Base-by-base conservation (phyloP, 1,140 invertebrate genomes). In the Calliopsis andreniformis region DNA sequence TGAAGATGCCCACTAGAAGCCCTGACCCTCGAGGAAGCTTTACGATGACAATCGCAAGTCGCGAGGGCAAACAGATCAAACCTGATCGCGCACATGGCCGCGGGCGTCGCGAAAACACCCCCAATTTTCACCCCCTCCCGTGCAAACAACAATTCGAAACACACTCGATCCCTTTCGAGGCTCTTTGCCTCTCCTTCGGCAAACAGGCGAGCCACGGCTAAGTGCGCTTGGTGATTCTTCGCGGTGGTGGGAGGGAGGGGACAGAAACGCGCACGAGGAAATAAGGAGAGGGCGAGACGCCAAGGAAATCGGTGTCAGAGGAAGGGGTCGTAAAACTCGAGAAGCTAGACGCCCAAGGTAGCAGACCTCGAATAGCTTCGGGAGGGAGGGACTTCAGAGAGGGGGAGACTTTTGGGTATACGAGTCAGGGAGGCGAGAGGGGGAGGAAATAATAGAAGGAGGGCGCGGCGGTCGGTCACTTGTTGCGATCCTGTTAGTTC, bases 401-500 rank as follows among this genome's bases (percentile, higher is more conserved):
- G 68, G 61, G 61, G 71, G 49, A 67, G 78, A 59, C 64, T 76
- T 75, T 77, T 69, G 76, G 70, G 42, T 35, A 63, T 42, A 58
- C 43, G 30, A 76, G 59, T 39, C 35, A 69, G 20, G 73, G 59
- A 39, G 42, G 70, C 61, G 58, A 59, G 81, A 67, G 66, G 68
- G 80, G 56, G 59, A 83, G 72, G 55, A 79, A 80, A 84, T 81
- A 86, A 87, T 84, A 80, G 79, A 81, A 82, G 85, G 78, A 86
- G 86, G 85, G 85, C 85, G 85, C 84, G 85, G 85, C 79, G 82
- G 76, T 81, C 80, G 84, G 83, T 88, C 86, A 89, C 87, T 89
- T 89, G 87, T 89, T 89, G 87, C 87, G 86, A 88, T 88, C 86
- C 87, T 89, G 87, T 89, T 89, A 89, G 81, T 89, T 89, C 87